phyloP scores from a whole-genome alignment of 2,797 vertebrate species.

The Pitangus sulphuratus region DNA sequence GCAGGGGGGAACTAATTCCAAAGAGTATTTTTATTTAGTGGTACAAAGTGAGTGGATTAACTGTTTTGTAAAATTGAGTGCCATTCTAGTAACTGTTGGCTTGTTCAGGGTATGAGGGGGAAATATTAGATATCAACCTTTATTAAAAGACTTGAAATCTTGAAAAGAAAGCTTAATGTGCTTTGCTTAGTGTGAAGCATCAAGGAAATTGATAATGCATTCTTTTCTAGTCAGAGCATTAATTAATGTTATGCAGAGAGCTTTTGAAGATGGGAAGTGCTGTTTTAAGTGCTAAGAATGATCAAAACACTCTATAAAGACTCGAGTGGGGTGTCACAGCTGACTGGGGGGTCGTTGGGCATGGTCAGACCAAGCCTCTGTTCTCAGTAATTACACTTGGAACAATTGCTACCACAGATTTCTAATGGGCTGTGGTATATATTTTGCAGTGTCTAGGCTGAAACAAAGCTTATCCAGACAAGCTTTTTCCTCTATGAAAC shows the following conservation, averaged over 20 bases:
- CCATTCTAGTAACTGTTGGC: neutral
- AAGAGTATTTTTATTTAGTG: neutral
- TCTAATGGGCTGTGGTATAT: neutral
- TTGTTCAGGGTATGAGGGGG: neutral
- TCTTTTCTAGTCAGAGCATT: neutral
- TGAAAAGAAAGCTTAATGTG: neutral
- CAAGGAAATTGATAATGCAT: neutral
- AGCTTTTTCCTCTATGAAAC: neutral
- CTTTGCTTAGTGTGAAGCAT: neutral
- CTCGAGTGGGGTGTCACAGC: neutral
- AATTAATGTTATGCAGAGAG: conserved; percentile 21
- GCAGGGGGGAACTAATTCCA: neutral
- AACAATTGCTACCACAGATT: neutral
- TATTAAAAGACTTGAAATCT: neutral
- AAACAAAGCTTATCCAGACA: neutral
- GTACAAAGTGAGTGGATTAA: neutral
- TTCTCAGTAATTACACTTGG: neutral
- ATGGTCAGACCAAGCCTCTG: neutral
- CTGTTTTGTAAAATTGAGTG: neutral
- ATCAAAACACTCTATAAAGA: neutral
- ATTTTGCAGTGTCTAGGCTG: neutral
- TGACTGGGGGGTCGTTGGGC: neutral
- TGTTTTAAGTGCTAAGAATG: neutral
- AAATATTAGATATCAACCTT: neutral
- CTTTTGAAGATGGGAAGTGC: conserved; percentile 35